phyloP scores from a whole-genome alignment of 2,113 vertebrate genomes.

The Rhodinocichla rosea region DNA sequence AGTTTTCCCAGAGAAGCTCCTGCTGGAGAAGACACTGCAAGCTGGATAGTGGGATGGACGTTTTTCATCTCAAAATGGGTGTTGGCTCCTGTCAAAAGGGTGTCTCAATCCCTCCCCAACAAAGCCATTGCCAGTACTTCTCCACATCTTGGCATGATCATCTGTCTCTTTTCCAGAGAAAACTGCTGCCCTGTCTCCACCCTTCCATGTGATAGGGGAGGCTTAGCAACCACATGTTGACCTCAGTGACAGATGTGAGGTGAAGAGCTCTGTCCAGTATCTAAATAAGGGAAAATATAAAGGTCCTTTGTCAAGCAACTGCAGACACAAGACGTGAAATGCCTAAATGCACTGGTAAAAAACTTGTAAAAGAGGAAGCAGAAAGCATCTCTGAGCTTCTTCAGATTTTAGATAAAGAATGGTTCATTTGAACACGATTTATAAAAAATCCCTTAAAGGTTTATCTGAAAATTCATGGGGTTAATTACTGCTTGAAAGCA shows the following conservation, averaged over 20 bases:
- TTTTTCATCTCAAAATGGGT: slow-evolving; percentile 32
- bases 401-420: background rate
- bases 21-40: background rate
- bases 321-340: background rate
- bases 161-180: slow-evolving; percentile 34
- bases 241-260: background rate
- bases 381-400: background rate
- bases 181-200: slow-evolving; percentile 49
- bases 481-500: background rate
- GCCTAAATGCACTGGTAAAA: background rate
- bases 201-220: slow-evolving; percentile 15
- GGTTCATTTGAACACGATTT: background rate
- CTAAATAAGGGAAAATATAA: background rate
- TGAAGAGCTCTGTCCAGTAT: background rate
- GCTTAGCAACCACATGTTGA: background rate
- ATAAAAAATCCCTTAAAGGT: background rate
- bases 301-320: background rate
- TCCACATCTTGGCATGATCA: background rate
- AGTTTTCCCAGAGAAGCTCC: slow-evolving; percentile 16
- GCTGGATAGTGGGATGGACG: background rate
- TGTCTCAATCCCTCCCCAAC: slow-evolving; percentile 3
- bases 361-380: background rate
- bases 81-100: slow-evolving; percentile 30
- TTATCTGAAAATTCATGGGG: background rate
- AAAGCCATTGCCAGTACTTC: slow-evolving; percentile 30